Evolutionary conservation across 2,888 invertebrate genomes (phyloP).

Genomic region (Aplocera efformata): DNA sequence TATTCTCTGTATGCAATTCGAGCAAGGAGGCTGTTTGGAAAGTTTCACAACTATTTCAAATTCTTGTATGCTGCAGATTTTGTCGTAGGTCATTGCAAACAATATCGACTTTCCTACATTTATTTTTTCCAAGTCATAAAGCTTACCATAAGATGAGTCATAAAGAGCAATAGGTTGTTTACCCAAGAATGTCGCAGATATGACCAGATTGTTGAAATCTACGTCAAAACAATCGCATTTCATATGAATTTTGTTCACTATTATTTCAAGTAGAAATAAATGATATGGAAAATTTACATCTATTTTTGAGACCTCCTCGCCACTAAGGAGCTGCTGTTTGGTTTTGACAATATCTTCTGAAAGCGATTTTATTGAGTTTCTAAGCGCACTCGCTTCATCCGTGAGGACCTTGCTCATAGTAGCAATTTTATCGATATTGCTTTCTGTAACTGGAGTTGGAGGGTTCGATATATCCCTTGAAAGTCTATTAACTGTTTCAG

Average conservation of each 20-base stretch:
- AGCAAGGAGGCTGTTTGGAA: conserved; percentile 67
- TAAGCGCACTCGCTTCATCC: conserved; percentile 63
- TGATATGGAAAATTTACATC: conserved; percentile 67
- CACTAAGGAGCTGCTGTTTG: conserved; percentile 45
- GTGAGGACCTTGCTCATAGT: conserved; percentile 64
- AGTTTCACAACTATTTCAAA: conserved; percentile 57
- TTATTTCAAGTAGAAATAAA: conserved; percentile 66
- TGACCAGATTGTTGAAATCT: conserved; percentile 65
- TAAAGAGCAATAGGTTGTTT: conserved; percentile 65
- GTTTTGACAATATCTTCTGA: conserved; percentile 57
- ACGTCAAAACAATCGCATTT: conserved; percentile 73
- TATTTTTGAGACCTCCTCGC: conserved; percentile 30
- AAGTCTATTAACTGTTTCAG: conserved; percentile 43
- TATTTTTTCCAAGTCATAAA: conserved; percentile 55
- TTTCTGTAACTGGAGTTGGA: conserved; percentile 35
- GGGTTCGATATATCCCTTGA: conserved; percentile 30
- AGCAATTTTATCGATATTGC: conserved; percentile 63
- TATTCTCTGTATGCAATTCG: conserved; percentile 61
- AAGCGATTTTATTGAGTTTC: conserved; percentile 59
- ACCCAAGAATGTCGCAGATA: conserved; percentile 62
- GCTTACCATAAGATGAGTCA: conserved; percentile 61
- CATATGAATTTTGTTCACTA: conserved; percentile 73
- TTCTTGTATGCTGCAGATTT: conserved; percentile 62
- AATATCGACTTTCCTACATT: conserved; percentile 69
- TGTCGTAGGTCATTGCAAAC: conserved; percentile 74